Evolutionary conservation across 2,113 vertebrate species (phyloP).

Genomic region (Epinephelus cyanopodus): DNA sequence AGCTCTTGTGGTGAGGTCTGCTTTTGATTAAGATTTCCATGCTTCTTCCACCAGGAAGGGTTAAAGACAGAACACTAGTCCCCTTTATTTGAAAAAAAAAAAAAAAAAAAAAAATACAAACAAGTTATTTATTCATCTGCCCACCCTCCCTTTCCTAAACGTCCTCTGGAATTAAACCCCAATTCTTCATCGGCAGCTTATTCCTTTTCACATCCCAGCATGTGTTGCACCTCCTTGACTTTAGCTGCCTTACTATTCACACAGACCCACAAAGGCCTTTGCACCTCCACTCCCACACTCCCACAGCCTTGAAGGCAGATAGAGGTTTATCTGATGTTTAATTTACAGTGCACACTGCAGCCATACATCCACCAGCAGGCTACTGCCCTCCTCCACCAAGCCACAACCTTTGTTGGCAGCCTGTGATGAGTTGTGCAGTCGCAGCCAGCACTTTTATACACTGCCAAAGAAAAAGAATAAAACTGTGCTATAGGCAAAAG

Average conservation of each 20-base stretch:
- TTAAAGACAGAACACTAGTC: constrained; percentile 44
- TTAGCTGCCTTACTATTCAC: constrained; percentile 42
- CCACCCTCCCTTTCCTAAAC: constrained; percentile 17
- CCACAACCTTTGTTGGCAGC: constrained; percentile 29
- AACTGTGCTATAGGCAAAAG: constrained; percentile 40
- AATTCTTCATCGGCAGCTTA: constrained; percentile 51
- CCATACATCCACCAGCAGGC: constrained; percentile 36
- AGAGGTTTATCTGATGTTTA: constrained; percentile 56
- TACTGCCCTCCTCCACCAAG: constrained; percentile 22
- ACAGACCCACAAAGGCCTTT: constrained; percentile 25
- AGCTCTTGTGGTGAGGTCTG: constrained; percentile 41
- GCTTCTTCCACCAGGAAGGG: constrained; percentile 21
- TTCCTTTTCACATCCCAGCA: constrained; percentile 66
- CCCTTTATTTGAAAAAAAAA: constrained; percentile 44
- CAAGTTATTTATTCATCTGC: constrained; percentile 52
- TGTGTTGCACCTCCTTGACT: constrained; percentile 54
- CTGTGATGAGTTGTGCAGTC: constrained; percentile 53
- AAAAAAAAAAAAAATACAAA: constrained; percentile 54
- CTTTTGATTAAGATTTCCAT: constrained; percentile 54
- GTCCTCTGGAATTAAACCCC: constrained; percentile 24
- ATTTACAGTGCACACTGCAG: constrained; percentile 55
- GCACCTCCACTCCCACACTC: constrained; percentile 20
- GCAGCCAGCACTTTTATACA: constrained; percentile 33
- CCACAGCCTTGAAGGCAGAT: constrained; percentile 40
- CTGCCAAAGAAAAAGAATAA: constrained; percentile 58